These are phyloP conservation scores for Drosophila melanogaster DNA, from an alignment of 1,140 invertebrate species.

Conservation along the genomic window DNA sequence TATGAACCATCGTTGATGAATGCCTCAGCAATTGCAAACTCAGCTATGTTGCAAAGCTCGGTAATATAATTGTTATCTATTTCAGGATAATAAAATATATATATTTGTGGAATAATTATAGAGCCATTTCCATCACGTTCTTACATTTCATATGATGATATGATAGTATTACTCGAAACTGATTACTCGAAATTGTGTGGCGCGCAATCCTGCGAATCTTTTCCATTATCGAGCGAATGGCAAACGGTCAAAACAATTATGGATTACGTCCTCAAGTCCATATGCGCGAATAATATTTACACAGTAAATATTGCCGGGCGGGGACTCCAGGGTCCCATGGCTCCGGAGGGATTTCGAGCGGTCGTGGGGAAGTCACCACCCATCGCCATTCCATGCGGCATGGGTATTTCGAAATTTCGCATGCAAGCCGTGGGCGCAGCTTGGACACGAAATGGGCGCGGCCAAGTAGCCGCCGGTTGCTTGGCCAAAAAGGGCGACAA, in stretches of 20 bases:
- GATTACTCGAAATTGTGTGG: constrained; percentile 31
- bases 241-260: constrained; percentile 68
- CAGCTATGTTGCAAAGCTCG: too few species aligned
- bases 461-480: constrained; percentile 74
- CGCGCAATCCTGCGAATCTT: constrained; percentile 27
- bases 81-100: too few species aligned
- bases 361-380: constrained; percentile 14
- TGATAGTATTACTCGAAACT: background rate
- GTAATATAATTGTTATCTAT: too few species aligned
- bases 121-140: too few species aligned
- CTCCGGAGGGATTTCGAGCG: constrained; percentile 20
- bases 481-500: constrained; percentile 72
- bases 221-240: constrained; percentile 49
- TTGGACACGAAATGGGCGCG: constrained; percentile 72
- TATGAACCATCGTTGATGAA: constrained; percentile 2
- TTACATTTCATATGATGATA: too few species aligned
- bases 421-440: constrained; percentile 68
- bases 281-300: constrained; percentile 78
- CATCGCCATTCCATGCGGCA: constrained; percentile 6
- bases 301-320: constrained; percentile 65
- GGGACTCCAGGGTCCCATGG: constrained; percentile 2
- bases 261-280: constrained; percentile 77
- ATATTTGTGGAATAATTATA: too few species aligned
- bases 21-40: background rate
- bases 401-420: constrained; percentile 14